Evolutionary conservation across 2,113 vertebrate species (phyloP).

Genomic region (Chiloscyllium plagiosum): DNA sequence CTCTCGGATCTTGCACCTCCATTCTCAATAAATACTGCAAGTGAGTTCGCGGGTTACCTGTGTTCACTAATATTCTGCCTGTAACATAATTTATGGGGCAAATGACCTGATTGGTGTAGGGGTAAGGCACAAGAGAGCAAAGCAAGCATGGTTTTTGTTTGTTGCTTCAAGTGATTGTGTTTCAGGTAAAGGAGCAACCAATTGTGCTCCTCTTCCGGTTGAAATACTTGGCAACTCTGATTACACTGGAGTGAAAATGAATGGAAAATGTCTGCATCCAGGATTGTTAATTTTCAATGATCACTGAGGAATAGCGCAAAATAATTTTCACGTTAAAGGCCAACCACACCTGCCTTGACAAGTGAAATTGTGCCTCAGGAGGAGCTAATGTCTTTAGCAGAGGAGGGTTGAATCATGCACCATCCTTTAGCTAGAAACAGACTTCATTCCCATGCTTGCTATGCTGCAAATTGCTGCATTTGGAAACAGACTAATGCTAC

Average conservation of each 20-base stretch:
- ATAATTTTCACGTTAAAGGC: not conserved
- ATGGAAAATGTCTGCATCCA: too few relatives aligned
- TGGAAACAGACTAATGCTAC: not conserved
- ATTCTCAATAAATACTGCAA: not conserved
- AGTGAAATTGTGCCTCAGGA: not conserved
- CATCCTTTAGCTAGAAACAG: not conserved
- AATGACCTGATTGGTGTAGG: not conserved
- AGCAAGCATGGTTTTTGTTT: not conserved
- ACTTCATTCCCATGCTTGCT: not conserved
- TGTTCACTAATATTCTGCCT: not conserved
- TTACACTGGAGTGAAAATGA: not conserved
- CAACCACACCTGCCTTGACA: not conserved
- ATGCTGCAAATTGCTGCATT: not conserved
- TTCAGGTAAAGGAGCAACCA: not conserved
- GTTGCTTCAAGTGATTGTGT: not conserved
- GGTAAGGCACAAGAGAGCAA: not conserved
- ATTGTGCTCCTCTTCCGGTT: not conserved
- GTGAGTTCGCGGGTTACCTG: not conserved
- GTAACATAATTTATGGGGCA: not conserved
- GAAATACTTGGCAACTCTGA: too few relatives aligned
- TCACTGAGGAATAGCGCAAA: not conserved
- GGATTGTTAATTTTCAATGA: not conserved
- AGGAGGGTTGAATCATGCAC: not conserved
- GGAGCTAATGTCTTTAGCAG: not conserved
- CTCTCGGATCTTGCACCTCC: not conserved